Base-by-base conservation (phyloP, 1,140 invertebrate species). In the Lerema accius region DNA sequence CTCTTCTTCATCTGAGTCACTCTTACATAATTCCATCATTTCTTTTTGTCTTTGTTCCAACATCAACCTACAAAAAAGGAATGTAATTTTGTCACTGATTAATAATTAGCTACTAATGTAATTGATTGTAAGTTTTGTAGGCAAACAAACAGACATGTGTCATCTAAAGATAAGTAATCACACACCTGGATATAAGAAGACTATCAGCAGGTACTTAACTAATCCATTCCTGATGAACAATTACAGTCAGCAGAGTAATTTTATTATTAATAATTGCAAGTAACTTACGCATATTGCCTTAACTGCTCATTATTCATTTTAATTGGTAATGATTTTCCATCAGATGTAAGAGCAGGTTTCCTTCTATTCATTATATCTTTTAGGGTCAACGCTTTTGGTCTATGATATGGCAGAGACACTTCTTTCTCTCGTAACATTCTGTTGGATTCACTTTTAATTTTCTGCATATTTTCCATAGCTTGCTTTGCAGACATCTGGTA, bases 381-480 rank as follows among this genome's bases (percentile, higher is more conserved):
- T 2, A 97, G 84, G 11, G 93, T 93, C 39, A 94, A 90, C 66
- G 95, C 93, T 71, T 94, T 95, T 13, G 96, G 96, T 69, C 92
- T 92, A 82, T 97, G 95, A 87, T 97, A 97, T 0, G 96, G 96
- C 9, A 97, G 77, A 40, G 93, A 93, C 39, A 96, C 88, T 61
- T 92, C 78, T 39, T 93, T 93, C 86, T 96, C 95, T 74, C 95
- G 84, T 0, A 95, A 67, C 86, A 95, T 93, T 28, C 95, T 84
- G 80, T 96, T 95, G 0, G 92, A 92, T 80, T 93, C 92, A 79
- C 92, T 92, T 69, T 91, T 91, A 17, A 93, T 93, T 75, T 92
- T 91, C 60, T 91, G 85, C 81, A 91, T 92, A 68, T 92, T 91
- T 75, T 92, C 87, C 75, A 91, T 86, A 42, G 92, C 92, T 82